Evolutionary conservation across 2,113 vertebrate genomes (phyloP), one percentile per base, ranked within the genome.

Genomic region (Salvator merianae): DNA sequence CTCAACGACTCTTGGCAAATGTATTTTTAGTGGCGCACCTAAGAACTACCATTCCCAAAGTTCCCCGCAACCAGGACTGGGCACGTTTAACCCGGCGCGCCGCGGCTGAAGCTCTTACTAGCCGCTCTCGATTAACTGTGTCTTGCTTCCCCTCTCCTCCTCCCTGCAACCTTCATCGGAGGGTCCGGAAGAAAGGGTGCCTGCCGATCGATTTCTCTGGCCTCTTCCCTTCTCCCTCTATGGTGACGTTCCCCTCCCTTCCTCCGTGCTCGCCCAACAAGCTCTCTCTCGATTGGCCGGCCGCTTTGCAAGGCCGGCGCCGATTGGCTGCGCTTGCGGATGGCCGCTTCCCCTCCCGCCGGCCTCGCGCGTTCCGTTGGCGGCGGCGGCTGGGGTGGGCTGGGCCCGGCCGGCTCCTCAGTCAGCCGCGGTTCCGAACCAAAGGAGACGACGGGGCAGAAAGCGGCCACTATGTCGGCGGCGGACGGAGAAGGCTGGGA

Each of bases 381-480:
- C 55, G 18, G 53, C 14, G 53, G 55, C 55, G 83, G 71, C 72
- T 68, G 70, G 80, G 79, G 83, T 87, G 79, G 77, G 72, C 86
- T 82, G 8, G n/a, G n/a, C 55, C 55, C 16, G 14, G 55, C 20
- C 20, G 55, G 55, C 55, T 16, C 18, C 55, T 59, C 55, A 20
- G 34, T 43, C 34, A 28, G 68, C 68, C 32, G 79, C 38, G 12
- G 78, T 89, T 66, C 72, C 71, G 43, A 38, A 74, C 8, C 70
- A 7, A 63, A 34, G 13, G 32, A 22, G 55, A 14, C 2, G 47
- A 20, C 34, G 4, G 55, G 9, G 34, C 18, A 20, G 28, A 18
- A 66, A 13, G 28, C 55, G 63, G 16, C 47, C n/a, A 9, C 3
- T 34, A 95, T 95, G 96, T 94, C 94, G 93, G 95, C 95, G 93